Percentiles rank a stretch among this genome's conserved stretches.
These are phyloP conservation scores for Andrena trimmerana DNA, from an alignment of 2,888 invertebrate genomes.

Conservation along the genomic window DNA sequence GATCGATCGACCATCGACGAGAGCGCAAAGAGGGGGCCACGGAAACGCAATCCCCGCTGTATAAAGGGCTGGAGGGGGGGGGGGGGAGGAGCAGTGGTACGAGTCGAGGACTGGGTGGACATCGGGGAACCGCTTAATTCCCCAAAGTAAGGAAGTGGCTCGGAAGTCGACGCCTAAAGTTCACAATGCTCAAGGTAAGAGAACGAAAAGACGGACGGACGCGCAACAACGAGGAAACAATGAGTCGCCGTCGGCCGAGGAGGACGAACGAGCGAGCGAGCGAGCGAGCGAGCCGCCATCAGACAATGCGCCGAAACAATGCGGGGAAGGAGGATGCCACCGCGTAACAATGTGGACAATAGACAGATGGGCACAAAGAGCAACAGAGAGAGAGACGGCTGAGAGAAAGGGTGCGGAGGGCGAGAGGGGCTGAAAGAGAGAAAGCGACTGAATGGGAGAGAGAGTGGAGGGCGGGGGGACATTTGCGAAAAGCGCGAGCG, in stretches of 20 bases:
- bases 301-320: slow-evolving; percentile 83
- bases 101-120: slow-evolving; percentile 6
- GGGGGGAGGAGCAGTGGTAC: not conserved
- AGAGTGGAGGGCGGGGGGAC: not conserved
- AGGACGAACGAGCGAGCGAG: slow-evolving; percentile 72
- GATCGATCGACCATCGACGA: not conserved
- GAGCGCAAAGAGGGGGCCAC: not conserved
- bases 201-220: slow-evolving; percentile 67
- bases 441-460: slow-evolving; percentile 10
- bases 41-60: too few species aligned
- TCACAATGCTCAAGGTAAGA: slow-evolving; percentile 60
- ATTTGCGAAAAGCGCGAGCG: slow-evolving; percentile 51
- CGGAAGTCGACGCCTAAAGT: slow-evolving; percentile 60
- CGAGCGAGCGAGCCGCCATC: slow-evolving; percentile 74
- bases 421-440: slow-evolving; percentile 9
- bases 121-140: slow-evolving; percentile 58
- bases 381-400: slow-evolving; percentile 46
- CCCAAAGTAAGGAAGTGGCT: slow-evolving; percentile 51
- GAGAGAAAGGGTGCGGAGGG: slow-evolving; percentile 3
- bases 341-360: slow-evolving; percentile 82
- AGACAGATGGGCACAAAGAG: slow-evolving; percentile 76
- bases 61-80: slow-evolving; percentile 1
- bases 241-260: slow-evolving; percentile 76
- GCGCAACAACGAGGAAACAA: slow-evolving; percentile 78
- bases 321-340: slow-evolving; percentile 77